Evolutionary conservation across 2,113 vertebrate genomes (phyloP).

Genomic region (Heterotilapia buettikoferi): DNA sequence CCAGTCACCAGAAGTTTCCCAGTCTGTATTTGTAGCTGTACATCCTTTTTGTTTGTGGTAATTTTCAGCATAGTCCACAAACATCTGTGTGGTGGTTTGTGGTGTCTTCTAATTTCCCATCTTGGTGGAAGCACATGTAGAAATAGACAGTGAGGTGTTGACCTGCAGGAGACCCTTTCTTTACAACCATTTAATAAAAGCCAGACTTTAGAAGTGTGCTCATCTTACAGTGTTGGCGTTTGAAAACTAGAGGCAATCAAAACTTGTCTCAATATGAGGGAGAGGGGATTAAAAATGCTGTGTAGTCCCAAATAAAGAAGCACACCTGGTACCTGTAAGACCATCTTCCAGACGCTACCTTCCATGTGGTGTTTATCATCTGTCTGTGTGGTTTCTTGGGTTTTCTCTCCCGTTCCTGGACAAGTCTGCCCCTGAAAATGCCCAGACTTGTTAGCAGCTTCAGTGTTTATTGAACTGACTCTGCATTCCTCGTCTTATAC

Average conservation of each 20-base stretch:
- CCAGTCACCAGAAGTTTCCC: background rate
- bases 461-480: constrained; percentile 31
- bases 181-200: background rate
- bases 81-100: background rate
- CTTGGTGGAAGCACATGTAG: background rate
- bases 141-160: background rate
- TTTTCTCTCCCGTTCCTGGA: background rate
- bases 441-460: constrained; percentile 22
- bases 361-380: background rate
- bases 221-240: background rate
- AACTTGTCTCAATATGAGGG: background rate
- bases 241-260: background rate
- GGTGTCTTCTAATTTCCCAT: background rate
- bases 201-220: background rate
- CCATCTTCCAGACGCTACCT: background rate
- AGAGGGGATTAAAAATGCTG: background rate
- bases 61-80: background rate
- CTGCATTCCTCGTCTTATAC: constrained; percentile 35
- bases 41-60: background rate
- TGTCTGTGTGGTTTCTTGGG: background rate
- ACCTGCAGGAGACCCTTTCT: background rate
- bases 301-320: background rate
- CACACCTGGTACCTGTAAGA: background rate
- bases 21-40: background rate
- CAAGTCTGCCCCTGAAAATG: constrained; percentile 31